phyloP scores from a whole-genome alignment of 2,888 invertebrate genomes.

The Platycheirus rosarum region DNA sequence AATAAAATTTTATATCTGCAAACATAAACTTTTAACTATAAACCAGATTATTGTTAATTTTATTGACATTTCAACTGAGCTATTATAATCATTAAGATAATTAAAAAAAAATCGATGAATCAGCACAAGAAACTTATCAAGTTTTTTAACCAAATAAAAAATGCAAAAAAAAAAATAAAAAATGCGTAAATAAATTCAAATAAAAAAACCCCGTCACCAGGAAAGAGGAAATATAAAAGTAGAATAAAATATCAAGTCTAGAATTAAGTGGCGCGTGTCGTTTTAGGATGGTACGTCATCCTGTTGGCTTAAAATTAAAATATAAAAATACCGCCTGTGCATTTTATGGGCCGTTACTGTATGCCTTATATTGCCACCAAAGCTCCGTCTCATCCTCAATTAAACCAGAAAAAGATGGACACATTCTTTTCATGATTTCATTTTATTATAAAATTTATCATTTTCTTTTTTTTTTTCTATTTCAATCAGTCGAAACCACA shows the following conservation, averaged over 20 bases:
- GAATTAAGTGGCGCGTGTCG: constrained; percentile 38
- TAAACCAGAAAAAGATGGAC: constrained; percentile 33
- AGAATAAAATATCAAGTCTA: constrained; percentile 9
- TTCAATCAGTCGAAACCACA: constrained; percentile 9
- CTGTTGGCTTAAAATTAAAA: constrained; percentile 43
- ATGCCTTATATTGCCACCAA: constrained; percentile 5
- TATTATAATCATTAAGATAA: constrained; percentile 5
- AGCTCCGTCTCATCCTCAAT: constrained; percentile 44
- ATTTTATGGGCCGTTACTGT: constrained; percentile 5
- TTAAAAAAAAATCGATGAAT: constrained; percentile 18
- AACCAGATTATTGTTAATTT: constrained; percentile 40
- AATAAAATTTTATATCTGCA: constrained; percentile 39
- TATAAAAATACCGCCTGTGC: constrained; percentile 35
- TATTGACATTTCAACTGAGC: constrained; percentile 52
- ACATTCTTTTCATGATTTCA: constrained; percentile 17
- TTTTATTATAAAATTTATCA: constrained; percentile 15
- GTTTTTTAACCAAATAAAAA: constrained; percentile 19
- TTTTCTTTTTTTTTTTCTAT: neutral
- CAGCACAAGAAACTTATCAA: constrained; percentile 31
- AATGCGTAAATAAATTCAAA: constrained; percentile 9
- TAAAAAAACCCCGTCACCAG: constrained; percentile 28
- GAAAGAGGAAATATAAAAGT: constrained; percentile 35
- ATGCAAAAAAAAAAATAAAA: constrained; percentile 26
- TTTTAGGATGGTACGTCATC: constrained; percentile 28
- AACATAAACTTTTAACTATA: constrained; percentile 33